Conservation (phyloP, 2,888 invertebrate genomes). For the Siphlonurus alternatus region DNA sequence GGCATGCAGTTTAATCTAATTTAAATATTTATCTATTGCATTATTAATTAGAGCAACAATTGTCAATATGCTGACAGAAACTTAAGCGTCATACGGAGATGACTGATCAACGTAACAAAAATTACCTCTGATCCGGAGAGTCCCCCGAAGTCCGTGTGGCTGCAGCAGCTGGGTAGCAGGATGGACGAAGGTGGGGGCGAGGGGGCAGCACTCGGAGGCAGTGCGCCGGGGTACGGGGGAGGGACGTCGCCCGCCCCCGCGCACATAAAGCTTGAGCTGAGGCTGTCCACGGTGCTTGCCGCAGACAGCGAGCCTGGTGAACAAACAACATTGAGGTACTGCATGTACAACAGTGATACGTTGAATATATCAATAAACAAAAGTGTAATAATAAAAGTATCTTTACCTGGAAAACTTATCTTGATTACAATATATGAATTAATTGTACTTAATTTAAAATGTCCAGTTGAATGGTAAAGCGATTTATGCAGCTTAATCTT, state of each 20-base stretch:
- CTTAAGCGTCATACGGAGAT: too few species aligned
- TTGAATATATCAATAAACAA: too few species aligned
- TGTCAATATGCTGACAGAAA: too few species aligned
- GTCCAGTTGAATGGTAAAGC: not conserved
- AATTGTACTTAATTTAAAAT: not conserved
- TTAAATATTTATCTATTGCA: too few species aligned
- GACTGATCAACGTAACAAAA: too few species aligned
- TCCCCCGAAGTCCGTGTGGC: not conserved
- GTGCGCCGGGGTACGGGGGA: constrained; percentile 7
- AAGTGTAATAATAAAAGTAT: too few species aligned
- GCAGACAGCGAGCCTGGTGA: constrained; percentile 57
- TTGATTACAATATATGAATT: too few species aligned
- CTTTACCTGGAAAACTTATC: too few species aligned
- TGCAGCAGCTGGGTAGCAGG: not conserved
- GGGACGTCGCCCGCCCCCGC: not conserved
- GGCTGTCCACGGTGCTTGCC: constrained; percentile 69
- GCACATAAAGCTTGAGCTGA: constrained; percentile 75
- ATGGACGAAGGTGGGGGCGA: not conserved
- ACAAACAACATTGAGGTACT: too few species aligned
- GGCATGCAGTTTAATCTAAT: too few species aligned
- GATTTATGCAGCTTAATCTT: not conserved
- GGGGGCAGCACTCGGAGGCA: constrained; percentile 4
- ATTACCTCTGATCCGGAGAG: not conserved
- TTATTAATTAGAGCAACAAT: too few species aligned
- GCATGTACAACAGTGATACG: too few species aligned